Evolutionary conservation across 2,113 vertebrate species (phyloP).

Genomic region (Oreochromis spilurus): DNA sequence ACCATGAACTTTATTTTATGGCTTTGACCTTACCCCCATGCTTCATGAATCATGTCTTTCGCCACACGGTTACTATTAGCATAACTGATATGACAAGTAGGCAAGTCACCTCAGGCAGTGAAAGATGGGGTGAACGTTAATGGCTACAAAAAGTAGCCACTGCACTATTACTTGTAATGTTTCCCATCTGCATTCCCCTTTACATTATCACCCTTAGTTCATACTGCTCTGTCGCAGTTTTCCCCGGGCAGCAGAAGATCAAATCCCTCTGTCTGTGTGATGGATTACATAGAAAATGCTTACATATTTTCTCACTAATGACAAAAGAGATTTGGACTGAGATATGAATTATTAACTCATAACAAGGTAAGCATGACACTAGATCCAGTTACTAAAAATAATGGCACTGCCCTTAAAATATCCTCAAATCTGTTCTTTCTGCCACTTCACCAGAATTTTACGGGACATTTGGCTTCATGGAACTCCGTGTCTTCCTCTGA

Average conservation of each 20-base stretch:
- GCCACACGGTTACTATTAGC: neutral
- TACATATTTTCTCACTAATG: conserved; percentile 25
- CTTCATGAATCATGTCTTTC: neutral
- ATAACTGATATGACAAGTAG: neutral
- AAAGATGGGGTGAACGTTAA: conserved; percentile 24
- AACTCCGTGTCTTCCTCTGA: neutral
- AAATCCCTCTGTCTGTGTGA: conserved; percentile 28
- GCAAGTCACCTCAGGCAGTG: conserved; percentile 1
- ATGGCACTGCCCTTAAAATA: neutral
- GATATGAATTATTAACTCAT: conserved; percentile 18
- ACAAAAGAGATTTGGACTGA: conserved; percentile 7
- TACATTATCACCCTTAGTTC: conserved; percentile 18
- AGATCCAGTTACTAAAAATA: neutral
- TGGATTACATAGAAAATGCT: conserved; percentile 16
- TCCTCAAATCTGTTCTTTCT: neutral
- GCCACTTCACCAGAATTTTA: neutral
- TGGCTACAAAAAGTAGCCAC: conserved; percentile 5
- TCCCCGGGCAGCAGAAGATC: conserved; percentile 15
- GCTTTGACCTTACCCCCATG: conserved; percentile 11
- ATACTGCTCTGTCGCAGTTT: conserved; percentile 3
- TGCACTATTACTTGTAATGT: neutral
- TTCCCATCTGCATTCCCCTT: conserved; percentile 22
- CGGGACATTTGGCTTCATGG: neutral
- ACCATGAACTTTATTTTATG: conserved; percentile 41
- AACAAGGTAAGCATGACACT: neutral